These are phyloP conservation scores for Calidris pugnax DNA, from an alignment of 2,113 vertebrate genomes.

Conservation along the genomic window DNA sequence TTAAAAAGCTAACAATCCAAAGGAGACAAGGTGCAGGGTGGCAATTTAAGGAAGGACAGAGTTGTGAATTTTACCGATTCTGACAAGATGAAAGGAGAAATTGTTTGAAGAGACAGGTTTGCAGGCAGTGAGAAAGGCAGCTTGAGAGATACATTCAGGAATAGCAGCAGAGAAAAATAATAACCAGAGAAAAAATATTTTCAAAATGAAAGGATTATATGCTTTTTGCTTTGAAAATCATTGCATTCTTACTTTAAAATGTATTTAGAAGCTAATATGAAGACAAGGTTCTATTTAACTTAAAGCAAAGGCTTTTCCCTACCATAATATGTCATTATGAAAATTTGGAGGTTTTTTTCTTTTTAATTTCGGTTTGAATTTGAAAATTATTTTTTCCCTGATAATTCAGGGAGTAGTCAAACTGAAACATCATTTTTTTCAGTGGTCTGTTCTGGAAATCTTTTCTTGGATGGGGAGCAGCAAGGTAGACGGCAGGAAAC, in stretches of 20 bases:
- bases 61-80: neutral
- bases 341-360: neutral
- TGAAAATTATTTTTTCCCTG: neutral
- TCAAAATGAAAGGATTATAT: neutral
- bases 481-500: neutral
- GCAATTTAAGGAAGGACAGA: neutral
- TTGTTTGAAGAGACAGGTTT: conserved; percentile 26
- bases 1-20: neutral
- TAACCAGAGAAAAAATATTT: neutral
- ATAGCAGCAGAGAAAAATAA: neutral
- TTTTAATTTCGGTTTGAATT: neutral
- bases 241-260: neutral
- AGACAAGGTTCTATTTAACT: neutral
- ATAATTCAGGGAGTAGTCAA: neutral
- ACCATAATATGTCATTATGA: neutral
- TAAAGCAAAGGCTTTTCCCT: neutral
- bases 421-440: neutral
- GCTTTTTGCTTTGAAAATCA: neutral
- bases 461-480: neutral
- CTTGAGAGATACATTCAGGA: neutral
- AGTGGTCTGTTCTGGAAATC: neutral
- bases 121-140: neutral
- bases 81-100: conserved; percentile 26
- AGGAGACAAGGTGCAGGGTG: neutral
- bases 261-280: neutral